Base-by-base conservation (phyloP, 2,113 vertebrate genomes). In the Colossoma macropomum region DNA sequence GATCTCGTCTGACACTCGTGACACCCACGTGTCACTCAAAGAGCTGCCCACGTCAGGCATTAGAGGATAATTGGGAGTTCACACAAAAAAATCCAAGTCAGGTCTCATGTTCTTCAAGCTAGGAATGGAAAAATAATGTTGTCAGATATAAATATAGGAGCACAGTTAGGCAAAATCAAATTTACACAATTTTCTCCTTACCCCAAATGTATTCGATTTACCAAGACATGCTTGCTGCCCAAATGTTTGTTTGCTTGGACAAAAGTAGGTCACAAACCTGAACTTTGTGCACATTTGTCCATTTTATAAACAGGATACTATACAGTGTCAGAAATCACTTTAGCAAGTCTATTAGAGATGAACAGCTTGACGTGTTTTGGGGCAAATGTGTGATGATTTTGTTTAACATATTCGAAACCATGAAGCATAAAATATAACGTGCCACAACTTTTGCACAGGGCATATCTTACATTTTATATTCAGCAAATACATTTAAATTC, bases 1-100 rank as follows among this genome's bases (percentile, higher is more conserved):
- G 50, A 52, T 84, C 81, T 34, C 52, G 16, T 48, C 62, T 72
- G 66, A 80, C 85, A 76, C 27, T 70, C 27, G 52, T 77, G 79
- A 66, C 54, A 60, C 66, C 60, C 59, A 34, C 66, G 25, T 38
- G 60, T 13, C 8, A 48, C 41, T 66, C 41, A 65, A 38, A 74
- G 59, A 32, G 70, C 59, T 34, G 25, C 56, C 48, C 62, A 25
- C 60, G 60, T 65, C 73, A 76, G 48, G 28, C 25, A 56, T 75
- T 63, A 28, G 52, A 50, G 45, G 77, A 72, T 83, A 86, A 84
- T 30, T 66, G 50, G 70, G 59, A n/a, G 30, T 10, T 25, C 66
- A 69, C 19, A 69, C 32, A n/a, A 2, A 62, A 25, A 71, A 71
- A 69, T 11, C 23, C 8, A 10, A 32, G 63, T 52, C 6, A 16